phyloP scores from a whole-genome alignment of 2,888 invertebrate species.

The Microctonus brassicae region DNA sequence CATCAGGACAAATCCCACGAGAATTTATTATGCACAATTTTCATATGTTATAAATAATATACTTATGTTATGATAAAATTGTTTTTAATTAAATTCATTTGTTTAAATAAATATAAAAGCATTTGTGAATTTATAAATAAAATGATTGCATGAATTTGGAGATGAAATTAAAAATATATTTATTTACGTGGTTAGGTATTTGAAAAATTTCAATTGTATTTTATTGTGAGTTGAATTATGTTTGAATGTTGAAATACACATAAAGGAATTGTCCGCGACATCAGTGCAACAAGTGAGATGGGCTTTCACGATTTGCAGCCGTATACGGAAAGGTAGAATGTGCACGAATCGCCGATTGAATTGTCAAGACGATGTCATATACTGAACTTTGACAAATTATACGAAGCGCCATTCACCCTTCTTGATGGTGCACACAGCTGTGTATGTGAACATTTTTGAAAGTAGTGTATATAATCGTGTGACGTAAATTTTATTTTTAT shows the following conservation, averaged over 20 bases:
- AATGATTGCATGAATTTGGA: neutral
- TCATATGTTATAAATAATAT: too few relatives aligned
- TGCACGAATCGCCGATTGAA: conserved; percentile 19
- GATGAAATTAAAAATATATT: neutral
- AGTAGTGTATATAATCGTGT: neutral
- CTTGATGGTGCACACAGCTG: neutral
- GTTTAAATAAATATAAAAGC: too few relatives aligned
- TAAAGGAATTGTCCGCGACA: conserved; percentile 14
- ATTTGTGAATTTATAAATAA: neutral
- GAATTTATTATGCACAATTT: neutral
- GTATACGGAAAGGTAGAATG: conserved; percentile 2
- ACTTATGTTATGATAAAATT: too few relatives aligned
- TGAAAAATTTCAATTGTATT: neutral
- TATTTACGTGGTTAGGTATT: neutral
- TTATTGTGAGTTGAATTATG: neutral
- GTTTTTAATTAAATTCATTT: too few relatives aligned
- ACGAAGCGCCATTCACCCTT: neutral
- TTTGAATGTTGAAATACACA: conserved; percentile 5
- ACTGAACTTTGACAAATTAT: neutral
- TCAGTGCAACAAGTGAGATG: conserved; percentile 21
- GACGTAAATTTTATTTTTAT: neutral
- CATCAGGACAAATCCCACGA: neutral
- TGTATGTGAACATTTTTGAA: neutral
- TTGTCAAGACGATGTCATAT: conserved; percentile 17
- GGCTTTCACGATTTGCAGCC: neutral